These are phyloP conservation scores for Pterocles orientalis DNA, from an alignment of 2,113 vertebrate species.

Conservation along the genomic window DNA sequence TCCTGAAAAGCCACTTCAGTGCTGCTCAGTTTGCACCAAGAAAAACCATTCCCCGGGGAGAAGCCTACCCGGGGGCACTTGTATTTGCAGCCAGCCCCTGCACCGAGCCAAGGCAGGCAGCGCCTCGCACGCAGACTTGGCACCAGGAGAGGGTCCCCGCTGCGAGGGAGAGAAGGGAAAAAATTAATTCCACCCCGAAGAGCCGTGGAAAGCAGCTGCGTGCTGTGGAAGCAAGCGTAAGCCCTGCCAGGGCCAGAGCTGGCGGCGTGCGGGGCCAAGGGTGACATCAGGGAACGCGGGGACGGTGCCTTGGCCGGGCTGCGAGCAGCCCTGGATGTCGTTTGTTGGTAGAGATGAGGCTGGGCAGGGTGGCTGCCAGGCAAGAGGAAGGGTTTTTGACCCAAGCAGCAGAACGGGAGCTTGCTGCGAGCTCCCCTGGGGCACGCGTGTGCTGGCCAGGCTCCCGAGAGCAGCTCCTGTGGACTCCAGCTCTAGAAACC, in stretches of 20 bases:
- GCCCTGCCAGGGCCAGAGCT: neutral
- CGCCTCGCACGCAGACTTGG: neutral
- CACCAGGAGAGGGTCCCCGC: neutral
- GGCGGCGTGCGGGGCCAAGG: neutral
- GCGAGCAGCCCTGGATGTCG: neutral
- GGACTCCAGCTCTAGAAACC: no score
- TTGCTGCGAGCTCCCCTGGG: neutral
- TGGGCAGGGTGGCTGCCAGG: neutral
- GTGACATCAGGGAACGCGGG: constrained; percentile 15
- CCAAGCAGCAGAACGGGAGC: neutral
- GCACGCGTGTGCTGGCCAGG: fast-evolving
- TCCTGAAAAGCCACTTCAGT: neutral
- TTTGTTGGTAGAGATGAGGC: neutral
- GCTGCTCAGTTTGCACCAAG: neutral
- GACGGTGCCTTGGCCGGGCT: neutral
- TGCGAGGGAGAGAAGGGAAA: neutral
- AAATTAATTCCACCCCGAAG: neutral
- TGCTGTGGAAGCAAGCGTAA: neutral
- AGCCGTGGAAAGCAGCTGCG: constrained; percentile 3
- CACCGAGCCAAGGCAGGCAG: neutral
- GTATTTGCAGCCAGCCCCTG: neutral
- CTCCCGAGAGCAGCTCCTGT: neutral
- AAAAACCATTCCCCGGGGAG: neutral
- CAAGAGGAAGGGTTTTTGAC: neutral
- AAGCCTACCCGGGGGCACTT: neutral